Evolutionary conservation across 2,888 invertebrate genomes (phyloP).

Genomic region (Argyra leucocephala): DNA sequence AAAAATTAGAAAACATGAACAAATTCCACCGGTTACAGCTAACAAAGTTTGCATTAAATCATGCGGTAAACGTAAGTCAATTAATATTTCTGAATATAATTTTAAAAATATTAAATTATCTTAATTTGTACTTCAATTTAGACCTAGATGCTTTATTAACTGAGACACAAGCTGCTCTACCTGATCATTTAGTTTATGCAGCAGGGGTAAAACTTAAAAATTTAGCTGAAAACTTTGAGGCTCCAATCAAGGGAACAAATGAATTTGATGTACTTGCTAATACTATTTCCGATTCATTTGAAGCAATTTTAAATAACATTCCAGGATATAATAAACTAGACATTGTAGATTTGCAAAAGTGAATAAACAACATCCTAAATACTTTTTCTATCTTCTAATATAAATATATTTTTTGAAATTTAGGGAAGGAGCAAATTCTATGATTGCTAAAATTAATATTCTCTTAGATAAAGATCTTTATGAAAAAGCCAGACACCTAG

Average conservation of each 20-base stretch:
- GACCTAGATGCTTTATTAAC: conserved; percentile 37
- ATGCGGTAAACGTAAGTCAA: conserved; percentile 57
- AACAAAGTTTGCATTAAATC: conserved; percentile 73
- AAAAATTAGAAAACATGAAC: conserved; percentile 70
- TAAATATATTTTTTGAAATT: conserved; percentile 18
- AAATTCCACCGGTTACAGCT: conserved; percentile 60
- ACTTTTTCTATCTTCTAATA: not conserved
- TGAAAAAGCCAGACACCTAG: conserved; percentile 50
- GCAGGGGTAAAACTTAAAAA: conserved; percentile 65
- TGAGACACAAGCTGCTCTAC: conserved; percentile 51
- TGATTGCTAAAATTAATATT: conserved; percentile 66
- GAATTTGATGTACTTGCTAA: conserved; percentile 65
- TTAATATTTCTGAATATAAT: too few species aligned
- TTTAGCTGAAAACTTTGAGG: conserved; percentile 64
- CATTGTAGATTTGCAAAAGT: conserved; percentile 64
- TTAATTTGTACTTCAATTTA: too few species aligned
- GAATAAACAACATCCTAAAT: conserved; percentile 32
- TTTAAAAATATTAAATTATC: not conserved
- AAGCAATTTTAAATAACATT: conserved; percentile 51
- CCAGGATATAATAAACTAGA: conserved; percentile 64
- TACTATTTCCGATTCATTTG: conserved; percentile 55
- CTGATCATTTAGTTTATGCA: conserved; percentile 59
- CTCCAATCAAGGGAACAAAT: conserved; percentile 60
- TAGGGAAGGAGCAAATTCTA: conserved; percentile 52
- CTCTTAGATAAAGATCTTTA: conserved; percentile 61